phyloP scores from a whole-genome alignment of 1,140 invertebrate species.

The Drosophila burlai region DNA sequence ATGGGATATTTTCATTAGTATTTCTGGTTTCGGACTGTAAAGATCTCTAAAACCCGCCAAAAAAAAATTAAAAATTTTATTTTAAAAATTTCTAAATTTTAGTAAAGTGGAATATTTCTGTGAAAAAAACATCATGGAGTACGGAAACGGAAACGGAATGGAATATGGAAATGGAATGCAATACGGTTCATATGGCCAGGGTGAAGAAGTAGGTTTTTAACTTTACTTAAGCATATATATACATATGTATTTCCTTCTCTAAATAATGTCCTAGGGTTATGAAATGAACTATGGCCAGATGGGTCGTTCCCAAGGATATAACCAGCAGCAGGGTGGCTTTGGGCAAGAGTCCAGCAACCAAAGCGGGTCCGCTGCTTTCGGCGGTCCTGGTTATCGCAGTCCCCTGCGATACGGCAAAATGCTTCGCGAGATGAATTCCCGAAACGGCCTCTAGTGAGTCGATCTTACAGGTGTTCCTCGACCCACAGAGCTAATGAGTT shows the following conservation, averaged over 20 bases:
- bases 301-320: slow-evolving; percentile 12
- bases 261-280: slow-evolving; percentile 19
- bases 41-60: slow-evolving; percentile 24
- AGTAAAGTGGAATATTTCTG: slow-evolving; percentile 5
- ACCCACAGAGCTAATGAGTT: background rate
- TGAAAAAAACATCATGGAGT: slow-evolving; percentile 50
- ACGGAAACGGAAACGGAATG: slow-evolving; percentile 54
- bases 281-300: slow-evolving; percentile 34
- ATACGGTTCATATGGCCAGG: slow-evolving; percentile 50
- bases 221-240: too few relatives aligned
- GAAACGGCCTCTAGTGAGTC: slow-evolving; percentile 68
- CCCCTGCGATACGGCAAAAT: slow-evolving; percentile 59
- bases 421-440: slow-evolving; percentile 67
- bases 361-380: slow-evolving; percentile 45
- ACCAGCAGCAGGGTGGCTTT: slow-evolving; percentile 27
- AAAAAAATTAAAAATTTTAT: slow-evolving; percentile 41
- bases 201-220: slow-evolving; percentile 32
- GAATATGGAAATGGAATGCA: slow-evolving; percentile 62
- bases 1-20: slow-evolving; percentile 8
- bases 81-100: slow-evolving; percentile 28
- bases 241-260: background rate
- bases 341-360: slow-evolving; percentile 49
- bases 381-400: slow-evolving; percentile 67
- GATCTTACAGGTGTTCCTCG: background rate
- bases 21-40: slow-evolving; percentile 57